Evolutionary conservation across 1,140 invertebrate genomes (phyloP), one percentile per base, ranked within the genome.

Genomic region (Carposina sasakii): DNA sequence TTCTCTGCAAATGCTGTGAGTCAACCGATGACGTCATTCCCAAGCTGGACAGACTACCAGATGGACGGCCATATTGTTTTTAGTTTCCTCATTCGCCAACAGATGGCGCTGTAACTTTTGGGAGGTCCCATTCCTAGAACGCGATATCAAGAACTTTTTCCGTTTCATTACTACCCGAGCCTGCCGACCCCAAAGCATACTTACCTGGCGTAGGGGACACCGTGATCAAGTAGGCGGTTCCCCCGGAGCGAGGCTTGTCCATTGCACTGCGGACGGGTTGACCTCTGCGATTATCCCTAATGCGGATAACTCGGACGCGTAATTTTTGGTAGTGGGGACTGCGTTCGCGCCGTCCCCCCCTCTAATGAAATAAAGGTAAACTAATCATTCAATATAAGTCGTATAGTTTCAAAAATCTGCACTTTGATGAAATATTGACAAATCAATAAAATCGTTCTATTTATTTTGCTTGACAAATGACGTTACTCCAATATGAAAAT

Each of bases 281-380:
- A 41, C 33, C 33, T 17, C 33, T 36, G 33, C 33, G 33, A 36
- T 36, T 36, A 36, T 36, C 33, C 33, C 33, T 36, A 36, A 36
- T 36, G 33, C 19, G 33, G 33, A 36, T 36, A 36, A 36, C 33
- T 36, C 33, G 33, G 33, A 17, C 19, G 33, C 33, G 33, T 36
- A 36, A 36, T 36, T 36, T 36, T 36, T 36, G 33, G 33, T 36
- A 36, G 33, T 36, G 33, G 33, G 33, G n/a, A 36, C 33, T 36
- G 33, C 33, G 33, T 36, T 16, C 33, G 33, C 33, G 33, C 33
- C 16, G 33, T 23, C 37, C 37, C 37, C 37, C 21, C 37, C 33
- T 9, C 19, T 4, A 36, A 36, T 2, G n/a, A n/a, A n/a, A n/a
- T n/a, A n/a, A n/a, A n/a, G n/a, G n/a, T n/a, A n/a, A n/a, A n/a